Evolutionary conservation across 2,888 invertebrate species (phyloP).

Genomic region (Ariolimax columbianus): DNA sequence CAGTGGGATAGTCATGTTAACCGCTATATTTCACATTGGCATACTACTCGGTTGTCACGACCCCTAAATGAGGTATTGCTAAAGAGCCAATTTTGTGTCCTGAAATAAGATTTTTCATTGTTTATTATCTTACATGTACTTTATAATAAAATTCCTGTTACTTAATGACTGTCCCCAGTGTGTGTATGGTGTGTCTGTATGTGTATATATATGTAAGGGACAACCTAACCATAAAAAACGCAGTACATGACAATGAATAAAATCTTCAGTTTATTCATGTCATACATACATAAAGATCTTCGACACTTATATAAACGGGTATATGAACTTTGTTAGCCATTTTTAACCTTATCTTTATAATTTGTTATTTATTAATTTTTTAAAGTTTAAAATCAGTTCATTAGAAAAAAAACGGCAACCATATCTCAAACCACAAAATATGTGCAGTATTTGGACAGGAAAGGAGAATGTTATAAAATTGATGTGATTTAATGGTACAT

Average conservation of each 20-base stretch:
- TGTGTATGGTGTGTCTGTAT: too few species aligned
- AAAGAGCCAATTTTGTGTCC: too few species aligned
- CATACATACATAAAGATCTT: neutral
- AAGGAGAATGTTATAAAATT: constrained; percentile 13
- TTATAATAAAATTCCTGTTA: too few species aligned
- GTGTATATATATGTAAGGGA: too few species aligned
- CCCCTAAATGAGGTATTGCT: too few species aligned
- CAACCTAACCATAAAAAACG: neutral
- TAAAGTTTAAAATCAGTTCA: neutral
- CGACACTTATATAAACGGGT: constrained; percentile 7
- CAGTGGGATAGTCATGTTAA: too few species aligned
- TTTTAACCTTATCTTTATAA: neutral
- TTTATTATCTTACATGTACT: too few species aligned
- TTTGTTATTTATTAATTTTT: neutral
- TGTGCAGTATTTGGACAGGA: constrained; percentile 37
- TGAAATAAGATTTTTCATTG: too few species aligned
- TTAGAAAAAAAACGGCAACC: neutral
- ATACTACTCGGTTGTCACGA: too few species aligned
- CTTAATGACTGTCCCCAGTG: too few species aligned
- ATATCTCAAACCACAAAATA: neutral
- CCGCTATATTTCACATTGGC: too few species aligned
- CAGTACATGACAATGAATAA: constrained; percentile 28
- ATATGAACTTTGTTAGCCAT: neutral
- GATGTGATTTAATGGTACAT: constrained; percentile 5
- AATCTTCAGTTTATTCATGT: constrained; percentile 14